Percentiles rank a stretch among this genome's conserved stretches.
Conservation (phyloP, 2,113 vertebrate species). For the Ia io region DNA sequence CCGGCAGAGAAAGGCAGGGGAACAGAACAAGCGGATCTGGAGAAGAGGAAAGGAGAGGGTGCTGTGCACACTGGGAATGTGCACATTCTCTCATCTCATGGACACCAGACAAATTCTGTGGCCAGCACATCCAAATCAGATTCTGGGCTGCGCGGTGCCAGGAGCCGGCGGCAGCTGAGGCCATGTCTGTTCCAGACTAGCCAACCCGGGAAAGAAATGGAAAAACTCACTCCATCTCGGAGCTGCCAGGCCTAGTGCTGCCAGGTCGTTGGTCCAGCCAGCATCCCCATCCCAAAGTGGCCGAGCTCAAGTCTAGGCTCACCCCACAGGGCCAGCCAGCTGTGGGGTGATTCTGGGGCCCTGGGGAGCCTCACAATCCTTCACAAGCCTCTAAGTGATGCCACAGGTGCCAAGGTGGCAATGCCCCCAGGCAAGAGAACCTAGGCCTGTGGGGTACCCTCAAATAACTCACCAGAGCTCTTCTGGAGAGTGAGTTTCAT, state of each 20-base stretch:
- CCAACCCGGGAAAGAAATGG: conserved; percentile 29
- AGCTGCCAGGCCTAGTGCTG: not conserved
- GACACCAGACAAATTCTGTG: conserved; percentile 4
- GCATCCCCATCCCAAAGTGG: not conserved
- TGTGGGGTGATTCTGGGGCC: not conserved
- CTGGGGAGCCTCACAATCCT: not conserved
- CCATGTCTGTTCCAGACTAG: conserved; percentile 46
- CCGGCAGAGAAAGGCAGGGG: not conserved
- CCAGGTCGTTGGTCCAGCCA: conserved; percentile 26
- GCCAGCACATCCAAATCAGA: conserved; percentile 18
- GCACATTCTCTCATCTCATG: conserved; percentile 25
- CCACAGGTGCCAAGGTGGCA: not conserved
- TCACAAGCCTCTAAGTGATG: not conserved
- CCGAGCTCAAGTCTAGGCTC: not conserved
- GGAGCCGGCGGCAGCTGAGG: not conserved
- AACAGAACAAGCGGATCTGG: not conserved
- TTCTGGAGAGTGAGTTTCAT: not conserved
- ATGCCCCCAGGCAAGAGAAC: not conserved
- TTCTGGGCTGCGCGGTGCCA: conserved; percentile 3
- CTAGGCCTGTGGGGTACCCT: not conserved
- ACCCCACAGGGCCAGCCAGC: not conserved
- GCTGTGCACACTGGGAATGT: not conserved
- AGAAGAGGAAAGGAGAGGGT: not conserved
- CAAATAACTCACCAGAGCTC: not conserved
- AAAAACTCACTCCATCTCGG: conserved; percentile 62